Evolutionary conservation across 2,888 invertebrate species (phyloP), one percentile per base, ranked within the genome.

Genomic region (Cotesia congregata): DNA sequence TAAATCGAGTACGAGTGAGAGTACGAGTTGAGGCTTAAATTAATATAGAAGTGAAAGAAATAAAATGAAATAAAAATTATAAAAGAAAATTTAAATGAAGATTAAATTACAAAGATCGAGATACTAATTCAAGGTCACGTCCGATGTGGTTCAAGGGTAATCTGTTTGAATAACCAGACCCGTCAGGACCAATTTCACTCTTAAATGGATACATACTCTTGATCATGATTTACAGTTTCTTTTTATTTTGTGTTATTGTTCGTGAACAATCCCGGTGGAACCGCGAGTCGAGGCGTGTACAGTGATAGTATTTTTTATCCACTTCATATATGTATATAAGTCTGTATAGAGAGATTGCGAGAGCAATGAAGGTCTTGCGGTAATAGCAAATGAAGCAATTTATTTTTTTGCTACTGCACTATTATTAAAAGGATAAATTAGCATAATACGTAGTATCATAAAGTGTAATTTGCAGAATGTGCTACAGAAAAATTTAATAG

Each of bases 71-170:
- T 30, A 30, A 30, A 30, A 30, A 30, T 30, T 30, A 30, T 30
- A 30, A 30, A 30, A 12, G 12, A 12, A 65, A 38, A 20, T 20
- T 62, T 5, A 65, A 74, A 38, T 60, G 20, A 15, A 9, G 30
- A 30, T 65, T 65, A 65, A 41, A 17, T 15, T 61, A 50, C 67
- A 76, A 59, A 76, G 74, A 74, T 41, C 59, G 62, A 71, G 79
- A 78, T 77, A 12, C 17, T 62, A 78, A 65, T 67, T 71, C 80
- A 81, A 78, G 81, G 80, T 77, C 77, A 59, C 40, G 41, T 20
- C 12, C 71, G 50, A 80, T 80, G 77, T 80, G 75, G 78, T 72
- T 79, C 81, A 81, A 80, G 81, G 81, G 68, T 73, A 77, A 80
- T 77, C 70, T 72, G 75, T 67, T 41, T 76, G 76, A 70, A 72